Percentiles rank a stretch among this genome's conserved stretches.
phyloP scores from a whole-genome alignment of 2,113 vertebrate genomes.

The Glareola pratincola region DNA sequence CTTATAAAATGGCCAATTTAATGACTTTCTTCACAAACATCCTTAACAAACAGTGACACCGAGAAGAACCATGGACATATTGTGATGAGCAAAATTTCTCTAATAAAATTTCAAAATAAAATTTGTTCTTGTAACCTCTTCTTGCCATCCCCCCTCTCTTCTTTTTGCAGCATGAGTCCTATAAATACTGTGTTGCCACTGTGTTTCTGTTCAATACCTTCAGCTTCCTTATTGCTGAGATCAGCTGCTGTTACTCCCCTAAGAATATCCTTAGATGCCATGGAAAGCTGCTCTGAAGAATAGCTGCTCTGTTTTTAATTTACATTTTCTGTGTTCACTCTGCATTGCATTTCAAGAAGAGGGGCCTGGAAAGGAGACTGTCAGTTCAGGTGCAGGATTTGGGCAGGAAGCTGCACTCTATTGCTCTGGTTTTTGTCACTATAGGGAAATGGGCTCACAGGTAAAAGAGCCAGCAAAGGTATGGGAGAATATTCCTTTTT shows the following conservation, averaged over 20 bases:
- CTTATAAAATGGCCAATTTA: not conserved
- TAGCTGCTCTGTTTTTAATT: not conserved
- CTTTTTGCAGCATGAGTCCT: not conserved
- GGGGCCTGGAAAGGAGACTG: not conserved
- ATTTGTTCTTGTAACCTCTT: not conserved
- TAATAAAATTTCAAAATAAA: not conserved
- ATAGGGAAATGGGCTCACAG: not conserved
- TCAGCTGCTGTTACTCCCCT: not conserved
- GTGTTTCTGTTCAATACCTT: not conserved
- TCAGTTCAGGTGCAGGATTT: not conserved
- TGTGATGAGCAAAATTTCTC: not conserved
- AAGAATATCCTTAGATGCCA: not conserved
- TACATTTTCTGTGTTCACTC: not conserved
- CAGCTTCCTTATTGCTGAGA: not conserved
- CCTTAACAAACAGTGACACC: not conserved
- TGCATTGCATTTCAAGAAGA: not conserved
- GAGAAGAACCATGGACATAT: not conserved
- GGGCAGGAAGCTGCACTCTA: not conserved
- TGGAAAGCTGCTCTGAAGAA: not conserved
- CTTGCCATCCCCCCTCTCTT: rapidly evolving
- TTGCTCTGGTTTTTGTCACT: not conserved
- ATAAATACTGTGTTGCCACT: not conserved
- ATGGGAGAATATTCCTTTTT: not conserved
- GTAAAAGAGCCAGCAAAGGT: not conserved
- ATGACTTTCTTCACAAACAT: not conserved